A percentile compares a stretch with the other conserved stretches of the same genome.
phyloP scores from a whole-genome alignment of 2,113 vertebrate species.

The Sarotherodon lohbergeri region DNA sequence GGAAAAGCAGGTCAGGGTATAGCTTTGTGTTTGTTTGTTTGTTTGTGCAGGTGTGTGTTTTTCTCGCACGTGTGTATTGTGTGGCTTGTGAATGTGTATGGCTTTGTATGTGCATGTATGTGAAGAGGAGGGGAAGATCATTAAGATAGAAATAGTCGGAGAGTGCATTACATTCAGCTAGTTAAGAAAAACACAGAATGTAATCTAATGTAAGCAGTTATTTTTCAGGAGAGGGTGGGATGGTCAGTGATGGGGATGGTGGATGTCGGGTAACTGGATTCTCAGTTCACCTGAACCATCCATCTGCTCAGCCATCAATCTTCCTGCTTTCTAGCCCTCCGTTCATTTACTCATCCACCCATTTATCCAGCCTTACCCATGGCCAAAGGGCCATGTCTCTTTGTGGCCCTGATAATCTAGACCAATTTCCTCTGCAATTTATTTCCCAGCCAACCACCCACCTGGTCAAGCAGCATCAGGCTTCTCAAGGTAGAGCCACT shows the following conservation, averaged over 20 bases:
- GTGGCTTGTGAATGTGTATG: not conserved
- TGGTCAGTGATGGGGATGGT: not conserved
- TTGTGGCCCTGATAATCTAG: conserved; percentile 71
- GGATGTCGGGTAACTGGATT: not conserved
- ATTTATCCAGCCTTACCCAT: conserved; percentile 55
- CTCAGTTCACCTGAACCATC: conserved; percentile 34
- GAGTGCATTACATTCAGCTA: not conserved
- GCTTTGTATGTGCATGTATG: not conserved
- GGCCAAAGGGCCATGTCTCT: conserved; percentile 62
- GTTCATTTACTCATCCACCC: conserved; percentile 60
- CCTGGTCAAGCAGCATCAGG: conserved; percentile 62
- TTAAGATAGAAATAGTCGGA: conserved; percentile 31
- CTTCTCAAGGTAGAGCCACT: conserved; percentile 69
- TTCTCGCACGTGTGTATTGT: conserved; percentile 2
- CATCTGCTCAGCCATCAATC: conserved; percentile 62
- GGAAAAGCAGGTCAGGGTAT: conserved; percentile 64
- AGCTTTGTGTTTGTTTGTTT: conserved; percentile 51
- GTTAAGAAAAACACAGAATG: not conserved
- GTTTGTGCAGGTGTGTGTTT: not conserved
- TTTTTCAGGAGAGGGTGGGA: conserved; percentile 6
- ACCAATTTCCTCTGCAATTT: conserved; percentile 72
- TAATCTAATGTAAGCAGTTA: conserved; percentile 33
- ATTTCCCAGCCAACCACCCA: conserved; percentile 69
- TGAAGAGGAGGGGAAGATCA: conserved; percentile 15
- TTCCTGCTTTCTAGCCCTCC: conserved; percentile 8